Percentiles rank a stretch among this genome's conserved stretches.
phyloP scores from a whole-genome alignment of 1,140 invertebrate species.

The Zaprionus capensis region DNA sequence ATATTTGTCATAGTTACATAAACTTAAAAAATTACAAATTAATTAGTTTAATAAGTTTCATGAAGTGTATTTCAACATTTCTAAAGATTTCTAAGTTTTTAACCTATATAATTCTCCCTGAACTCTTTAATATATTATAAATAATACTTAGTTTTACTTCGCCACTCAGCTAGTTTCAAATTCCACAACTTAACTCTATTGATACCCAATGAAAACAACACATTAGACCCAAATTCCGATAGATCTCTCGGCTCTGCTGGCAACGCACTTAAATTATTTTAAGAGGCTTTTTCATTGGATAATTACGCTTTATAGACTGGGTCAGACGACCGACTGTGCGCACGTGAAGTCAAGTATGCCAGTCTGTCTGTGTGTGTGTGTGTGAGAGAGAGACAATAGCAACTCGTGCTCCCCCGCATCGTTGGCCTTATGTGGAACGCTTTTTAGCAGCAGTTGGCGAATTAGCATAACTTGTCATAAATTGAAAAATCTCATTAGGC shows the following conservation, averaged over 20 bases:
- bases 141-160: too few relatives aligned
- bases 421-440: slow-evolving; percentile 53
- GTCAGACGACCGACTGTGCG: slow-evolving; percentile 22
- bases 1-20: too few relatives aligned
- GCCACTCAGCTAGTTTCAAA: background rate
- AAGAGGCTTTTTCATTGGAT: slow-evolving; percentile 45
- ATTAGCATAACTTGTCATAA: slow-evolving; percentile 83
- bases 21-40: background rate
- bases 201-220: background rate
- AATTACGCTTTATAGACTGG: slow-evolving; percentile 42
- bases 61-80: background rate
- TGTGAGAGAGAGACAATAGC: slow-evolving; percentile 26
- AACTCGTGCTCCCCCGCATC: slow-evolving; percentile 44
- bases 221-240: slow-evolving; percentile 12
- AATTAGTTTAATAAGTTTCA: background rate
- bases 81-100: background rate
- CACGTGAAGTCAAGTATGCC: slow-evolving; percentile 2
- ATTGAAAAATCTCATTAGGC: slow-evolving; percentile 83
- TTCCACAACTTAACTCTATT: background rate
- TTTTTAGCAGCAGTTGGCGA: slow-evolving; percentile 44
- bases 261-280: slow-evolving; percentile 23
- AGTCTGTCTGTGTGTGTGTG: background rate
- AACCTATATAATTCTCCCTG: too few relatives aligned
- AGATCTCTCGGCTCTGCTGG: slow-evolving; percentile 1
- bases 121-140: too few relatives aligned